Percentiles rank a stretch among this genome's conserved stretches.
phyloP scores from a whole-genome alignment of 2,888 invertebrate genomes.

The Punctoribates punctum region DNA sequence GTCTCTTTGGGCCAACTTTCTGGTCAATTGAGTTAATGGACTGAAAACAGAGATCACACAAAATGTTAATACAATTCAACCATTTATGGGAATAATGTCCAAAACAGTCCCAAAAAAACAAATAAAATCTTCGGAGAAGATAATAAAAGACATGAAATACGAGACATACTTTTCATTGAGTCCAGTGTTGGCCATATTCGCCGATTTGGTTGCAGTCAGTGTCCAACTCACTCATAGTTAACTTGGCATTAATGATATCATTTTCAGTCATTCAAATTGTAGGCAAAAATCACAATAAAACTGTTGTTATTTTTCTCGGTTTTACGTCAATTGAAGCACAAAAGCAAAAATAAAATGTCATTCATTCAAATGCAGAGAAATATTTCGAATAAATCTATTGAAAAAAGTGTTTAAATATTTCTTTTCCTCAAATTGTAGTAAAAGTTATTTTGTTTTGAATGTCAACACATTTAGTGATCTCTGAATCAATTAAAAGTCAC shows the following conservation, averaged over 20 bases:
- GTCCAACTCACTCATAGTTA: slow-evolving; percentile 8
- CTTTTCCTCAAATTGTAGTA: not conserved
- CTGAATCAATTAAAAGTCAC: too few species aligned
- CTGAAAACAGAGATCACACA: too few species aligned
- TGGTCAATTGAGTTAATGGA: slow-evolving; percentile 39
- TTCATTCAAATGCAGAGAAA: not conserved
- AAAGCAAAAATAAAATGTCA: not conserved
- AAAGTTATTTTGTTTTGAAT: not conserved
- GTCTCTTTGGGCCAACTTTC: slow-evolving; percentile 66
- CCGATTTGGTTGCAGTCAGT: not conserved
- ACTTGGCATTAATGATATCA: not conserved
- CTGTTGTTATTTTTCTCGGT: not conserved
- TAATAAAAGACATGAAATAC: not conserved
- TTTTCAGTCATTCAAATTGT: too few species aligned
- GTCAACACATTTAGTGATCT: too few species aligned
- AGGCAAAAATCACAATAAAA: too few species aligned
- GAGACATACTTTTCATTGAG: not conserved
- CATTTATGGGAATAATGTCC: too few species aligned
- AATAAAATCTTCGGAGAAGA: too few species aligned
- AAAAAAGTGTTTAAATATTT: too few species aligned
- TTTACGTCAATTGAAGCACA: not conserved
- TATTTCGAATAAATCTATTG: too few species aligned
- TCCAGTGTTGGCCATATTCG: slow-evolving; percentile 2
- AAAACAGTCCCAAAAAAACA: too few species aligned
- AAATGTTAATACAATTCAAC: too few species aligned